Base-by-base conservation (phyloP, 2,888 invertebrate species). In the Heliconius erato region DNA sequence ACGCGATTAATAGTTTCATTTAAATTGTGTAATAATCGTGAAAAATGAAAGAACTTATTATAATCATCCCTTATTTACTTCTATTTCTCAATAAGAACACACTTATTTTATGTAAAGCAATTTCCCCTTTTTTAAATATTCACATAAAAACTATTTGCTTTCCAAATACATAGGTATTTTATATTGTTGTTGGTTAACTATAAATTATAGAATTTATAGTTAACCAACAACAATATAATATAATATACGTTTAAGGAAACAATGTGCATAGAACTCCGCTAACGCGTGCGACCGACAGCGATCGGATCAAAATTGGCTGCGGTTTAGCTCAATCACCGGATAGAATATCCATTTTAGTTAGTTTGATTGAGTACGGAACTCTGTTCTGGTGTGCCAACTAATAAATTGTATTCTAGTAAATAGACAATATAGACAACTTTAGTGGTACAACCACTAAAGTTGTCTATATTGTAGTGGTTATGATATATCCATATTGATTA, bases 281-380 rank as follows among this genome's bases (percentile, higher is more conserved):
- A 71, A 77, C 69, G 32, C 72, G 49, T 71, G 82, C 69, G 63
- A 74, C 80, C 49, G 80, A 74, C 80, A 80, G 80, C 79, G 63
- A 84, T 79, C 79, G 67, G 65, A 77, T 79, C 49, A 76, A 79
- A 83, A 81, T 83, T 83, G 83, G 59, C 76, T 83, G 84, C 77
- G 84, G 84, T 78, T 72, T 63, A 67, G 67, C 49, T 83, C 83
- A 83, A 84, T 84, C 83, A 79, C 80, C 72, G 79, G 81, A 81
- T 79, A 81, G 81, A 81, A 77, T 81, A 83, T 83, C 81, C 76
- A 79, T 81, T 84, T 82, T 72, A 79, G 72, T 71, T 77, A 79
- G 79, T 81, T 81, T 77, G 79, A 84, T 83, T 82, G 83, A 79
- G 78, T 69, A 72, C 23, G 63, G 71, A 28, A 54, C 63, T 81